These are phyloP conservation scores for Drosophila anomalata DNA, from an alignment of 2,888 invertebrate genomes.

Conservation along the genomic window DNA sequence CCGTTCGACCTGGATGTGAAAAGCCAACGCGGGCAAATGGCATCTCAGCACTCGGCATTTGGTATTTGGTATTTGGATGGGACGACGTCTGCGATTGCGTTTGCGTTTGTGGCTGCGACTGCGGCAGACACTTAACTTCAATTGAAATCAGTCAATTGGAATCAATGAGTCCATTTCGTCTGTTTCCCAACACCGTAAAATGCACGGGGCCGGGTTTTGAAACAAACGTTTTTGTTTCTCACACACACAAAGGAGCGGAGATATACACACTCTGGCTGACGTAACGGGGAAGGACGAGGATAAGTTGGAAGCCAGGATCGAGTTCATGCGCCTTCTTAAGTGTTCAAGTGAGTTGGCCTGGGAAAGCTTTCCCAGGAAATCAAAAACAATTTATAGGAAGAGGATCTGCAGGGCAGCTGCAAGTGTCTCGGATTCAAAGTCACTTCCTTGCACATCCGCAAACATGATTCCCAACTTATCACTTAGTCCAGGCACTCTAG, in stretches of 20 bases:
- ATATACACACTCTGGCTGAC: conserved; percentile 7
- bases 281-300: neutral
- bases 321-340: conserved; percentile 78
- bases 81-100: conserved; percentile 38
- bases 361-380: conserved; percentile 76
- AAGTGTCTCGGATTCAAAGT: conserved; percentile 51
- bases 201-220: conserved; percentile 60
- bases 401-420: conserved; percentile 51
- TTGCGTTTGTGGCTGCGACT: conserved; percentile 60
- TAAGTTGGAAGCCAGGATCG: conserved; percentile 39
- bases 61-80: conserved; percentile 37
- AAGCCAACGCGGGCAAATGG: conserved; percentile 32
- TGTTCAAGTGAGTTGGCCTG: conserved; percentile 72
- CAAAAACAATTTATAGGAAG: conserved; percentile 33
- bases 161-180: conserved; percentile 83
- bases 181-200: conserved; percentile 80
- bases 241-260: conserved; percentile 45
- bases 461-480: conserved; percentile 30
- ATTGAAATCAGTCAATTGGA: conserved; percentile 84
- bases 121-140: conserved; percentile 82
- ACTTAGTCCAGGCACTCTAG: too few species aligned
- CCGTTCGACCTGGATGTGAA: conserved; percentile 46
- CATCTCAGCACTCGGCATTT: conserved; percentile 3
- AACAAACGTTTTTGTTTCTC: conserved; percentile 79
- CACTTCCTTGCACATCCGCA: conserved; percentile 47